phyloP scores from a whole-genome alignment of 2,797 vertebrate genomes.

The Pipistrellus pipistrellus region DNA sequence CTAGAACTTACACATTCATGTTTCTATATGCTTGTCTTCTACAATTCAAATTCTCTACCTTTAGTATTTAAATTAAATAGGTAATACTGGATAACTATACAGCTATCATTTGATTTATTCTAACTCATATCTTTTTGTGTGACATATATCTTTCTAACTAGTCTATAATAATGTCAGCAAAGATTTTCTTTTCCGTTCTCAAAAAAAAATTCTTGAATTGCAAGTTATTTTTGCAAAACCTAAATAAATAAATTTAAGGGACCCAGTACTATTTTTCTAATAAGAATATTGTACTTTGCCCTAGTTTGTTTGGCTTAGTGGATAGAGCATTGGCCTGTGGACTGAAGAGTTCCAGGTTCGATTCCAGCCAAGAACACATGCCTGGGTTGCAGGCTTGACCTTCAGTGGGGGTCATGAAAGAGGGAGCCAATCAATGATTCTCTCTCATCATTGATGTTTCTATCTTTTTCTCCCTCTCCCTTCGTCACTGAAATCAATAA shows the following conservation, averaged over 20 bases:
- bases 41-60: slow-evolving; percentile 50
- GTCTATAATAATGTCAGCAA: slow-evolving; percentile 52
- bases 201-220: slow-evolving; percentile 56
- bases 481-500: no score
- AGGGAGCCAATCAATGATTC: no score
- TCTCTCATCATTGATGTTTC: no score
- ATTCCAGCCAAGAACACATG: no score
- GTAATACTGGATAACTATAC: neutral
- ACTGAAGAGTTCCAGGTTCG: no score
- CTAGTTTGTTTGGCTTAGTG: no score
- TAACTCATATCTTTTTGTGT: neutral
- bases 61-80: slow-evolving; percentile 3
- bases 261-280: slow-evolving; percentile 20
- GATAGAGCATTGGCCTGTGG: no score
- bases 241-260: slow-evolving; percentile 39
- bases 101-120: slow-evolving; percentile 14
- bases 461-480: no score
- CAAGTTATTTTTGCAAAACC: slow-evolving; percentile 28
- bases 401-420: no score
- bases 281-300: neutral
- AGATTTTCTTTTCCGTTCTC: slow-evolving; percentile 23
- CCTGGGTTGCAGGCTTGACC: no score
- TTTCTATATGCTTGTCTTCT: slow-evolving; percentile 43
- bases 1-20: neutral
- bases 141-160: slow-evolving; percentile 9